Percentiles rank a stretch among this genome's conserved stretches.
Conservation (phyloP, 2,113 vertebrate genomes). For the Hassar affinis region DNA sequence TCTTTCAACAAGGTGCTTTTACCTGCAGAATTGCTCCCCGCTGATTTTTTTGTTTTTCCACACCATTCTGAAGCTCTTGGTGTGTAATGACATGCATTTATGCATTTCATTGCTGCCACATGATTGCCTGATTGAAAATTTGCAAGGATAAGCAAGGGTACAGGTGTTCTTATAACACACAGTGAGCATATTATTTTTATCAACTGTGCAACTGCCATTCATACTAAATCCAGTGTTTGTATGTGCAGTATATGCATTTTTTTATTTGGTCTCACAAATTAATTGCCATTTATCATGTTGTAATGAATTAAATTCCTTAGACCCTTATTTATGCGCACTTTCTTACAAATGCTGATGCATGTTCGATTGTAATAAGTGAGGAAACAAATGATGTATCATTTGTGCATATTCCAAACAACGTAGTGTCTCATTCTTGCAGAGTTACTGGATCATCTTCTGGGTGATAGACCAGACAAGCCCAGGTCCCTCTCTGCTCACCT, state of each 20-base stretch:
- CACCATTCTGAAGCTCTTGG: not conserved
- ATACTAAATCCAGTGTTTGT: not conserved
- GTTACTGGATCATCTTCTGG: conserved; percentile 86
- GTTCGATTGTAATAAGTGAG: not conserved
- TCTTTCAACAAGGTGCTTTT: not conserved
- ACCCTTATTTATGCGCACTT: not conserved
- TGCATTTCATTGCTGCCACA: not conserved
- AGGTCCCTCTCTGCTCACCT: conserved; percentile 64
- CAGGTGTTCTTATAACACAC: not conserved
- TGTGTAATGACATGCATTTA: not conserved
- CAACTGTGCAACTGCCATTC: not conserved
- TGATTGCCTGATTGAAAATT: not conserved
- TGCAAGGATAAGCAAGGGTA: not conserved
- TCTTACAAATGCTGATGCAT: too few relatives aligned
- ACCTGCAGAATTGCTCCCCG: not conserved
- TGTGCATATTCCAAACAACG: not conserved
- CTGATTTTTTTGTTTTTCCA: not conserved
- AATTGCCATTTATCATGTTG: not conserved
- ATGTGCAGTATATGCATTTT: not conserved
- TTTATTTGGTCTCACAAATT: not conserved
- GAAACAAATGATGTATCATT: not conserved
- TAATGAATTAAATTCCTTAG: not conserved
- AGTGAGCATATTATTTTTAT: not conserved
- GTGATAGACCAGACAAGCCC: conserved; percentile 79
- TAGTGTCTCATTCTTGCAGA: conserved; percentile 67